Base-by-base conservation (phyloP, 1,140 invertebrate genomes). In the Brachionus angularis region DNA sequence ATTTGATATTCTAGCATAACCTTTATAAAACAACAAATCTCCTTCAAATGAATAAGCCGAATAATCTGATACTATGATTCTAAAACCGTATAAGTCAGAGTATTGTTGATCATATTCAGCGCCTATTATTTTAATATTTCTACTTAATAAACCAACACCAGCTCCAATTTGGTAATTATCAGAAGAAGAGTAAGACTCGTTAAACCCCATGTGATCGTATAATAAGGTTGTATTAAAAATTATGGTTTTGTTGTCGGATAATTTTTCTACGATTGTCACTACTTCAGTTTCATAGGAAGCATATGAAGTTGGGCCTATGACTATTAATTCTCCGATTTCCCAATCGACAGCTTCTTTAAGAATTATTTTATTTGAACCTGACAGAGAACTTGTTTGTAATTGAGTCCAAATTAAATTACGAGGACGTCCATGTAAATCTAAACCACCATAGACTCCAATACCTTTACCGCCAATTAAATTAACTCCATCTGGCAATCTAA, bases 51-150 rank as follows among this genome's bases (percentile, higher is more conserved):
- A 42, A 14, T 49, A 10, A 2, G 12, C 23, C 2, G 67, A 42
- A 49, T 67, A 75, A 27, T 53, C 47, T 2, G 73, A 67, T 12
- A 80, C 77, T 10, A 81, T 14, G 1, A 80, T 72, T 2, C 80
- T 67, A 5, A 77, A 76, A 25, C 80, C 80, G 64, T 77, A 80
- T n/a, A 78, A 76, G 52, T 81, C 76, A 4, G 50, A 52, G 2
- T 71, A 69, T 47, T 77, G 42, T 21, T 74, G 69, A 3, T n/a
- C 1, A 58, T 81, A 80, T 8, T 75, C 73, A 25, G 73, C 73
- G 14, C 79, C 79, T 23, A 77, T 75, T 4, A 81, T 75, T 55
- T 74, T 77, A 34, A 81, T 76, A 49, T 79, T 80, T 1, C 76
- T 55, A 10, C 78, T 76, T 29, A 81, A 72, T n/a, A 79, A 72